A percentile compares a stretch with the other conserved stretches of the same genome.
Conservation (phyloP, 1,140 invertebrate genomes). For the Cataglyphis hispanica region DNA sequence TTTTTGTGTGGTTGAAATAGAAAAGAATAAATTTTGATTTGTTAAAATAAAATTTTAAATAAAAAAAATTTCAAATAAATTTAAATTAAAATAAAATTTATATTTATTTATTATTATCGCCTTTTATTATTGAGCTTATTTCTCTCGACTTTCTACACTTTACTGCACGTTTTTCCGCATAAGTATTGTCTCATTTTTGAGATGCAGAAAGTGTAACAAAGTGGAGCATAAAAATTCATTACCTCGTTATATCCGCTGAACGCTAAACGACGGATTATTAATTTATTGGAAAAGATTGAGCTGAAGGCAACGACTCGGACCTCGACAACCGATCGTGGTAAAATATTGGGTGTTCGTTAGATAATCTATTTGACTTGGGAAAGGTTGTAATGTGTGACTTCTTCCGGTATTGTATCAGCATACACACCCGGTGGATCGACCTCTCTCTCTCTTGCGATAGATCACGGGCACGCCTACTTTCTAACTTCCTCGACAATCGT, state of each 20-base stretch:
- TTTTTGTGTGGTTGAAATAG: neutral
- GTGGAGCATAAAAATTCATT: slow-evolving; percentile 45
- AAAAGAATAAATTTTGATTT: neutral
- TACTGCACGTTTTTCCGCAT: neutral
- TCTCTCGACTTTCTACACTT: slow-evolving; percentile 52
- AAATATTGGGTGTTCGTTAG: slow-evolving; percentile 40
- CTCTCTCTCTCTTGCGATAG: slow-evolving; percentile 75
- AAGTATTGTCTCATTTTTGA: neutral
- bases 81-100: too few relatives aligned
- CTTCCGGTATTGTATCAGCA: slow-evolving; percentile 48
- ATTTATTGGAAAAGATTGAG: slow-evolving; percentile 25
- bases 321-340: slow-evolving; percentile 4
- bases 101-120: too few relatives aligned
- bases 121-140: neutral
- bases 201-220: slow-evolving; percentile 62
- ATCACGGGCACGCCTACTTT: slow-evolving; percentile 81
- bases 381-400: slow-evolving; percentile 19
- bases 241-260: slow-evolving; percentile 35
- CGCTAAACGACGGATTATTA: slow-evolving; percentile 21
- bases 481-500: slow-evolving; percentile 81
- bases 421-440: slow-evolving; percentile 75
- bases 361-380: slow-evolving; percentile 39
- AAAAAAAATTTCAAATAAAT: too few relatives aligned
- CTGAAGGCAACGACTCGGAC: too few relatives aligned
- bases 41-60: too few relatives aligned